Percentiles rank a stretch among this genome's conserved stretches.
These are phyloP conservation scores for Eucriotettix oculatus DNA, from an alignment of 2,888 invertebrate species.

Conservation along the genomic window DNA sequence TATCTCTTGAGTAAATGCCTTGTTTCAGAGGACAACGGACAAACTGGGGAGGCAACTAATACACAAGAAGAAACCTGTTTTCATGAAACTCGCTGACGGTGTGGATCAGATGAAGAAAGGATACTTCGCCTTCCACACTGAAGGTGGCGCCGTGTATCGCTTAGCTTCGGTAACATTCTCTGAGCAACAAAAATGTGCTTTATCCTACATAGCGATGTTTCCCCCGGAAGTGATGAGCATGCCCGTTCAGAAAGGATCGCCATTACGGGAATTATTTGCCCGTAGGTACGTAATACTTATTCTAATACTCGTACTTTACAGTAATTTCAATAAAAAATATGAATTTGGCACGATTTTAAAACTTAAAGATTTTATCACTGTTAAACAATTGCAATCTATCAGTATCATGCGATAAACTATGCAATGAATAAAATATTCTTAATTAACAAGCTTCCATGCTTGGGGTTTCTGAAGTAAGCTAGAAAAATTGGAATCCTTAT, in stretches of 20 bases:
- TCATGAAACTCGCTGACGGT: neutral
- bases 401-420: too few species aligned
- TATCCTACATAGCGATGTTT: neutral
- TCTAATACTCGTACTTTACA: neutral
- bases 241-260: neutral
- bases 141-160: neutral
- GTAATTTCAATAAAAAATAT: neutral
- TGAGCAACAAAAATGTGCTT: slow-evolving; percentile 6
- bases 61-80: slow-evolving; percentile 18
- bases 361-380: neutral
- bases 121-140: slow-evolving; percentile 6
- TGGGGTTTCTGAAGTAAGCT: too few species aligned
- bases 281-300: neutral
- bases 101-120: neutral
- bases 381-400: too few species aligned
- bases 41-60: neutral
- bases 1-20: too few species aligned
- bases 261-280: neutral
- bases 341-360: neutral
- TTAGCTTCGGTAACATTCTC: neutral
- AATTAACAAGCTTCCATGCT: too few species aligned
- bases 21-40: neutral
- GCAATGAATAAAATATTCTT: too few species aligned
- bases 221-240: neutral
- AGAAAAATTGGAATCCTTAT: too few species aligned